These are phyloP conservation scores for Drosophila lowei DNA, from an alignment of 1,140 invertebrate species.

Conservation along the genomic window DNA sequence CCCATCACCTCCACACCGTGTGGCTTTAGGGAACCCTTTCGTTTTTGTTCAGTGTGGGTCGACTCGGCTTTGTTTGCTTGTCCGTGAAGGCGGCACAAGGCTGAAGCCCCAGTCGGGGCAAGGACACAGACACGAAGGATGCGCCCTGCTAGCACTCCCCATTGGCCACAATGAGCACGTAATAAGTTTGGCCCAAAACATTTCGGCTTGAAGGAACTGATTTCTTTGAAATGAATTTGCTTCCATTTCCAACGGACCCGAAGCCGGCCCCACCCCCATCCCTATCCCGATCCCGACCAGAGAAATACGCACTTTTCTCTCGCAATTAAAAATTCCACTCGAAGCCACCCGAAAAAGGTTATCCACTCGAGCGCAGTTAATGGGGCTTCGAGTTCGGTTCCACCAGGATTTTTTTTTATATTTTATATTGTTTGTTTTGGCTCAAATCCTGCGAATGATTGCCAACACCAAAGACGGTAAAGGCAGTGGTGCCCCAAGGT, in stretches of 20 bases:
- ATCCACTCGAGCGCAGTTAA: constrained; percentile 75
- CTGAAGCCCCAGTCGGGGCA: constrained; percentile 32
- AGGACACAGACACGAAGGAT: constrained; percentile 33
- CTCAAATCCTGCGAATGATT: constrained; percentile 56
- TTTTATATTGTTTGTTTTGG: constrained; percentile 24
- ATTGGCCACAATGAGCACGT: constrained; percentile 17
- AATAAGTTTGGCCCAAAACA: constrained; percentile 47
- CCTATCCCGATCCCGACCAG: background rate
- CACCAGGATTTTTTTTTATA: constrained; percentile 21
- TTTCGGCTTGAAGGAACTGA: constrained; percentile 40
- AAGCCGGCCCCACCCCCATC: no score
- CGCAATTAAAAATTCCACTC: constrained; percentile 57
- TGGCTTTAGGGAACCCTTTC: background rate
- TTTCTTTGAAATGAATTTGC: constrained; percentile 57
- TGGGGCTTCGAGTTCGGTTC: constrained; percentile 66
- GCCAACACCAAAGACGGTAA: constrained; percentile 39
- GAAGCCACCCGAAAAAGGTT: constrained; percentile 27
- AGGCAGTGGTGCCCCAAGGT: constrained; percentile 43
- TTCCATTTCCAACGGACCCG: background rate
- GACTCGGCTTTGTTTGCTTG: constrained; percentile 28
- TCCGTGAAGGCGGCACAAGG: constrained; percentile 40
- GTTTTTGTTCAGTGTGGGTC: constrained; percentile 14
- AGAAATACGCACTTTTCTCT: constrained; percentile 11
- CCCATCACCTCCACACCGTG: no score
- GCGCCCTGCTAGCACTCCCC: constrained; percentile 12